phyloP scores from a whole-genome alignment of 2,113 vertebrate species.

The Aegithalos caudatus region DNA sequence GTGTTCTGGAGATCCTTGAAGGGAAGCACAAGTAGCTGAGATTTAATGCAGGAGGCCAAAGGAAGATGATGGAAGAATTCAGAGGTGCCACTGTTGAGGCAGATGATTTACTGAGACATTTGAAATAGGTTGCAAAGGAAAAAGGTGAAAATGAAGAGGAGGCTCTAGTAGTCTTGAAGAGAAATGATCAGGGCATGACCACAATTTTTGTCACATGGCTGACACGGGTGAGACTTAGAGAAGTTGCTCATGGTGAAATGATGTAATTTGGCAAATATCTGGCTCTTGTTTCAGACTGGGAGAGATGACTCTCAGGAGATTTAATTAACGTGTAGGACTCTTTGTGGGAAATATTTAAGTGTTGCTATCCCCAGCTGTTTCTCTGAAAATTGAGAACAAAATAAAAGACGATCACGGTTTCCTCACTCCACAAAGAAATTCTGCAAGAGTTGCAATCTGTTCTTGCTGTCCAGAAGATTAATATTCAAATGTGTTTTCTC shows the following conservation, averaged over 20 bases:
- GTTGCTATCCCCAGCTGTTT: background rate
- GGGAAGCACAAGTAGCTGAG: background rate
- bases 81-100: background rate
- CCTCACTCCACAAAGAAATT: background rate
- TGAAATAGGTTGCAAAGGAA: slow-evolving; percentile 22
- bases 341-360: background rate
- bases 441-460: background rate
- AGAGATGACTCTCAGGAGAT: background rate
- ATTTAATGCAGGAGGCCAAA: slow-evolving; percentile 48
- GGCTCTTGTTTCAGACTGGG: background rate
- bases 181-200: slow-evolving; percentile 4
- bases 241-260: background rate
- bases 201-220: slow-evolving; percentile 1
- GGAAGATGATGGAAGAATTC: slow-evolving; percentile 32
- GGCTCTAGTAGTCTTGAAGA: background rate
- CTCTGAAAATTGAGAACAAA: background rate
- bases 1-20: slow-evolving; percentile 28
- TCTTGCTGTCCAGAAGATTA: background rate
- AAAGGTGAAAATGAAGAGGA: slow-evolving; percentile 38
- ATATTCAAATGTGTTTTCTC: background rate
- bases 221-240: background rate
- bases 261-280: slow-evolving; percentile 16
- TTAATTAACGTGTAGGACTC: background rate
- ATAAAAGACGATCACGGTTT: background rate
- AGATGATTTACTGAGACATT: slow-evolving; percentile 48